A percentile compares a stretch with the other conserved stretches of the same genome.
phyloP scores from a whole-genome alignment of 2,888 invertebrate genomes.

The Ichneumoninae sp. region DNA sequence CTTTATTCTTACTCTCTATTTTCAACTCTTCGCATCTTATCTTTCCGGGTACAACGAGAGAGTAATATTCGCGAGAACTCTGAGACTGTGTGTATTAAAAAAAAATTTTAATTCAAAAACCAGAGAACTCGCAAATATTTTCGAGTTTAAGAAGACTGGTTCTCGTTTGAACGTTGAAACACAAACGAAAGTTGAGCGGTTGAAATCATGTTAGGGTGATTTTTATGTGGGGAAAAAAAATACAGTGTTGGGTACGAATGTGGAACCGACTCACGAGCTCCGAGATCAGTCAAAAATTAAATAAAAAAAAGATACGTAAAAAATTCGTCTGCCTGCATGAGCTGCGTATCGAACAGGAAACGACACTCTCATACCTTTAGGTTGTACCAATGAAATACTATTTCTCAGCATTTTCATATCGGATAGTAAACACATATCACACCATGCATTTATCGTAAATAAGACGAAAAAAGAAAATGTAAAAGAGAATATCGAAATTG shows the following conservation, averaged over 20 bases:
- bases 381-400: slow-evolving; percentile 68
- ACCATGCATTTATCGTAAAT: slow-evolving; percentile 44
- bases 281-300: slow-evolving; percentile 29
- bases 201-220: slow-evolving; percentile 6
- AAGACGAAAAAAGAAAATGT: slow-evolving; percentile 46
- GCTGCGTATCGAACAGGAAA: slow-evolving; percentile 57
- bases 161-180: slow-evolving; percentile 33
- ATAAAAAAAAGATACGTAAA: slow-evolving; percentile 17
- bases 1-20: slow-evolving; percentile 34
- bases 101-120: not conserved
- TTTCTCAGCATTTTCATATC: slow-evolving; percentile 75
- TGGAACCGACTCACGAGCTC: slow-evolving; percentile 8
- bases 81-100: not conserved
- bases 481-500: slow-evolving; percentile 42
- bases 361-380: slow-evolving; percentile 32
- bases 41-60: slow-evolving; percentile 33
- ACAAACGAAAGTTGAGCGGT: slow-evolving; percentile 26
- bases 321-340: slow-evolving; percentile 57
- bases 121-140: slow-evolving; percentile 3
- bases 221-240: not conserved
- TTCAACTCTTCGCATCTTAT: slow-evolving; percentile 63
- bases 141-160: slow-evolving; percentile 33
- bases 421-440: slow-evolving; percentile 71
- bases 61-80: slow-evolving; percentile 24
- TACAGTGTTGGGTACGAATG: not conserved